Base-by-base conservation (phyloP, 2,888 invertebrate genomes). In the Campoplex capitator region DNA sequence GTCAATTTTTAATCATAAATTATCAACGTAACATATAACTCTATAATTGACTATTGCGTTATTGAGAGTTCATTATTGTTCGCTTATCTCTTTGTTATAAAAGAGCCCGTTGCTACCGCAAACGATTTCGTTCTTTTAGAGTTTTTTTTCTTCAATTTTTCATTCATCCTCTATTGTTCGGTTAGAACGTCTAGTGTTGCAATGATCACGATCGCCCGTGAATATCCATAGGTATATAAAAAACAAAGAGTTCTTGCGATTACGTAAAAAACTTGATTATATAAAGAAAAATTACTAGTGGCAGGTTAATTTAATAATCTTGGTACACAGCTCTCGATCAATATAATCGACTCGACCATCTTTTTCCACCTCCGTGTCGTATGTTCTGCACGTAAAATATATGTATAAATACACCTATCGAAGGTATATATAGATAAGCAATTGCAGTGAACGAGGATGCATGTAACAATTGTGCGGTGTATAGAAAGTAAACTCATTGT, bases 401-500 rank as follows among this genome's bases (percentile, higher is more conserved):
- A 32, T 32, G 13, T 58, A 28, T 28, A 58, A 9, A 58, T 58
- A 58, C 9, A 58, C 28, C 28, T 18, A 62, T 32, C 7, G 32
- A 28, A 28, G 28, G 11, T 58, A 8, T 58, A 58, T 58, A 11
- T 28, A 28, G 48, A 71, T 54, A 18, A 48, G 65, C 76, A 18
- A 58, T 65, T 58, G 65, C 48, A 32, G 35, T 56, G 28, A 68
- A 56, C 54, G 68, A 70, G 78, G 68, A 70, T 70, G 78, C 78
- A 56, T 56, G 42, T 38, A 68, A 78, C 67, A 70, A 78, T 78
- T 13, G 42, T 32, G 56, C 7, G 54, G 28, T 32, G 28, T 32
- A 45, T 68, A 70, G 68, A 70, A 70, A 68, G 68, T 45, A 38
- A 16, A 23, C 54, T 78, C 78, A 70, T 78, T 78, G 78, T 78